Base-by-base conservation (phyloP, 1,140 invertebrate genomes). In the Zaprionus ornatus region DNA sequence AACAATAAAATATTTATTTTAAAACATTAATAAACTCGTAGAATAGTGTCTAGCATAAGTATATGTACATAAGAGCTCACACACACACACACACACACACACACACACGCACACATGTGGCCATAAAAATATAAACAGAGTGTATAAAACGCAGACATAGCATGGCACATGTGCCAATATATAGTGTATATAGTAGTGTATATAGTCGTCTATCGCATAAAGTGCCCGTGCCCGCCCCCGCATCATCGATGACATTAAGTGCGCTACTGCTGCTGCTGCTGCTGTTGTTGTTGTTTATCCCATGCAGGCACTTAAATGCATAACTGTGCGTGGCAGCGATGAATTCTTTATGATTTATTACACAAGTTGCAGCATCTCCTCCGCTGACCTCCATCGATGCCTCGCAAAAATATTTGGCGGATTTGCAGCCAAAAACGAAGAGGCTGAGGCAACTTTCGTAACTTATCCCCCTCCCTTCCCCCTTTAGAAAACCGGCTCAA, bases 1-100 rank as follows among this genome's bases (percentile, higher is more conserved):
- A 61, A 57, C 23, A 64, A 64, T 59, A 61, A 52, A 68, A 50
- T 61, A 50, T 32, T 59, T 67, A 68, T 68, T 74, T 74, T 60
- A 55, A 54, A 61, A 68, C 64, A 74, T 60, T 75, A 12, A 71
- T 59, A 57, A 75, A 29, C 50, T 50, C 45, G 32, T 70, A 71
- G 60, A 21, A 62, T 68, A 77, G 64, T 64, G 60, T 60, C 62
- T 48, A 73, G 56, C 65, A 65, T 56, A 62, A 45, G 62, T 60
- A 40, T 32, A 60, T 21, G 45, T 50, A 50, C 19, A 23, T 50
- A 23, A 21, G 19, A 21, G 45, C 19, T 50, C 9, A 23, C 19
- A 50, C 25, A 59, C 42, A 65, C 29, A 45, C 15, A 29, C 23
- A 65, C 19, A 15, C 35, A 66, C 45, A n/a, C 45, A 63, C 40